Evolutionary conservation across 2,113 vertebrate genomes (phyloP).

Genomic region (Nestor notabilis): DNA sequence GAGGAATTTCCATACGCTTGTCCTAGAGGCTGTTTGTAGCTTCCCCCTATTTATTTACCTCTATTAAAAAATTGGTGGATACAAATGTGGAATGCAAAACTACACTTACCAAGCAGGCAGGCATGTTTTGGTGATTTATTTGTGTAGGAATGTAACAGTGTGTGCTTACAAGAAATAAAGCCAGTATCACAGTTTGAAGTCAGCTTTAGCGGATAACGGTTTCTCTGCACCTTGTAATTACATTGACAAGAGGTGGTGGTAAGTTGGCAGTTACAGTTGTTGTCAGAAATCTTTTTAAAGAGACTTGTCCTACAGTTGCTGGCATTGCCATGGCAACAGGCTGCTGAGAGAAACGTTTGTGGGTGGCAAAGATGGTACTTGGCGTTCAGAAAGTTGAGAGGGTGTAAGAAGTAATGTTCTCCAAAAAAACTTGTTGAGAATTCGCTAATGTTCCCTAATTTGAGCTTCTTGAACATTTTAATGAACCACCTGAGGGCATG

Average conservation of each 20-base stretch:
- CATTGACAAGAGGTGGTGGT: slow-evolving; percentile 26
- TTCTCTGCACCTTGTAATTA: slow-evolving; percentile 21
- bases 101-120: not conserved
- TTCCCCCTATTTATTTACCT: not conserved
- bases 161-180: not conserved
- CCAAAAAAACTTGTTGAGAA: not conserved
- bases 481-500: not conserved
- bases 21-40: not conserved
- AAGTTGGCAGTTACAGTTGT: slow-evolving; percentile 30
- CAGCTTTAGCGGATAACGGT: not conserved
- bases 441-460: not conserved
- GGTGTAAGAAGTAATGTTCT: not conserved
- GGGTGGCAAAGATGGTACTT: slow-evolving; percentile 17
- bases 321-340: slow-evolving; percentile 18
- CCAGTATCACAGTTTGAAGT: not conserved
- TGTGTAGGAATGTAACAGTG: not conserved
- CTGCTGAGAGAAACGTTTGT: slow-evolving; percentile 10
- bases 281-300: slow-evolving; percentile 28
- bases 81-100: not conserved
- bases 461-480: not conserved
- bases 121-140: not conserved
- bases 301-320: slow-evolving; percentile 2
- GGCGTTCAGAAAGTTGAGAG: not conserved
- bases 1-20: not conserved
- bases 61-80: not conserved